Base-by-base conservation (phyloP, 2,113 vertebrate species). In the Crypturellus undulatus region DNA sequence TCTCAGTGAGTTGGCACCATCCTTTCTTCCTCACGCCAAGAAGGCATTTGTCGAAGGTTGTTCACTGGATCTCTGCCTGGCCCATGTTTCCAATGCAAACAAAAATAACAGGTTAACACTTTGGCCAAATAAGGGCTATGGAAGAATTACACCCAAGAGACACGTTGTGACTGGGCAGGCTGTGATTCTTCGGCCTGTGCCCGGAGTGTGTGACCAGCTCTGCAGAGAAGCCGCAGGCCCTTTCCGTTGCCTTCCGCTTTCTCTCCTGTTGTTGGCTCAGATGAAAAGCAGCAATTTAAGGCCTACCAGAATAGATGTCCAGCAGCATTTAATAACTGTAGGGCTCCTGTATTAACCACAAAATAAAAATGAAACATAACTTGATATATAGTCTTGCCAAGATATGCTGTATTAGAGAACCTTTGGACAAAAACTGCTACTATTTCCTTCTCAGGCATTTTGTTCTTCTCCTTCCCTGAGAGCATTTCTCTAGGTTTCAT, bases 201-300 rank as follows among this genome's bases (percentile, higher is more conserved):
- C 18, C 13, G 19, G 45, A 56, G 58, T 10, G 58, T 10, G 10
- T 1, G 1, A 40, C 40, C 36, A 2, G 0, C 11, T 78, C 30
- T 22, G 24, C 36, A 45, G 26, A 63, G 49, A 17, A 12, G 49
- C 4, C 0, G 9, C 28, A 73, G 13, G 51, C 26, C 7, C 17
- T 40, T 38, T 79, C n/a, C 17, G 6, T 54, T 3, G 0, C 20
- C 9, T 54, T 63, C n/a, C 2, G 79, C 15, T 88, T 78, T 38
- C 28, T 5, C 32, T 89, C 34, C n/a, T 42, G 21, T 49, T 78
- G 22, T 30, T 2, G 0, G 30, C 54, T 87, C 24, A 65, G 47
- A 79, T 40, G 42, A 38, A 0, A 1, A 32, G 59, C 68, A 68
- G 51, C 22, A 73, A 15, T 1, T 75, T 56, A 51, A 77, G 28